Evolutionary conservation across 1,140 invertebrate genomes (phyloP).

Genomic region (Papilio machaon): DNA sequence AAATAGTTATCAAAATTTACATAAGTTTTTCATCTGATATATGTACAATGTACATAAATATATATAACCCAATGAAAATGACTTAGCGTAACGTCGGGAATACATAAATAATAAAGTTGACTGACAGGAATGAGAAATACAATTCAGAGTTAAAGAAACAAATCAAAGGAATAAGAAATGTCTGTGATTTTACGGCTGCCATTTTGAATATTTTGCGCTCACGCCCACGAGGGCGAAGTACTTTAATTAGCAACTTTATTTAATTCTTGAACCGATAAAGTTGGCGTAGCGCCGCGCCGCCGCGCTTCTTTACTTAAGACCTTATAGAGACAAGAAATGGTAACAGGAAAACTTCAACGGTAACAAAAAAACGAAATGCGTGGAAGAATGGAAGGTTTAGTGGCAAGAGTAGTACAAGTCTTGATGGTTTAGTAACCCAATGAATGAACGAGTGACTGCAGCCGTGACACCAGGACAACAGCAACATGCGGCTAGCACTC

Average conservation of each 20-base stretch:
- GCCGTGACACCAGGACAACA: neutral
- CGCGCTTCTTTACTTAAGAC: neutral
- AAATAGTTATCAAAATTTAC: too few species aligned
- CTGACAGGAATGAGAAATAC: neutral
- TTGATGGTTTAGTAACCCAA: neutral
- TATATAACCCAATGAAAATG: too few species aligned
- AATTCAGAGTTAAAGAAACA: constrained; percentile 10
- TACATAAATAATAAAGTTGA: constrained; percentile 5
- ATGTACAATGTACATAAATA: too few species aligned
- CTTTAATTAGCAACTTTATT: constrained; percentile 7
- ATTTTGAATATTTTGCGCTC: constrained; percentile 1
- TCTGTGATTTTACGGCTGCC: constrained; percentile 7
- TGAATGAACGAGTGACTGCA: neutral
- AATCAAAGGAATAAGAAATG: constrained; percentile 18
- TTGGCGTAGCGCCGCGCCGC: neutral
- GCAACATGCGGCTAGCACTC: neutral
- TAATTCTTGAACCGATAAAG: neutral
- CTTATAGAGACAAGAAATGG: neutral
- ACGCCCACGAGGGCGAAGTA: neutral
- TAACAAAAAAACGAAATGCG: neutral
- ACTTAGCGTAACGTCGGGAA: neutral
- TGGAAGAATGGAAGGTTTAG: too few species aligned
- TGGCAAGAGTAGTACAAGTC: too few species aligned
- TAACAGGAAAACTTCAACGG: neutral
- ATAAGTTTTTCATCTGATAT: too few species aligned